A percentile compares a stretch with the other conserved stretches of the same genome.
Conservation (phyloP, 2,888 invertebrate species). For the Trachelus iudaicus region DNA sequence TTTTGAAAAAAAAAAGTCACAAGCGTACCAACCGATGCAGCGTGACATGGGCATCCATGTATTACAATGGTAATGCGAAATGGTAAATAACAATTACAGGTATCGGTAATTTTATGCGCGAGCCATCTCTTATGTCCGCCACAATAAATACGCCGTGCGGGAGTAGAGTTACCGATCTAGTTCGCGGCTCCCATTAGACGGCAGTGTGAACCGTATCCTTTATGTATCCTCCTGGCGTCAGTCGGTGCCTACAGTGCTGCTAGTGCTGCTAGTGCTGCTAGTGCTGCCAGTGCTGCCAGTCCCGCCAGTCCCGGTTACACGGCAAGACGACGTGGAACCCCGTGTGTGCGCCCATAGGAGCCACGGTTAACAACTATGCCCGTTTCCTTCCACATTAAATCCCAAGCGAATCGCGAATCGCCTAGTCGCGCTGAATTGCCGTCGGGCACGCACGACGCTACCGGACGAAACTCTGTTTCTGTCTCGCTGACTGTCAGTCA, state of each 20-base stretch:
- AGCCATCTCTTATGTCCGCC: conserved; percentile 52
- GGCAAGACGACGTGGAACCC: conserved; percentile 1
- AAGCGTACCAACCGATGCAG: no score
- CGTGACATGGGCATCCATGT: no score
- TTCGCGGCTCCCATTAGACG: conserved; percentile 54
- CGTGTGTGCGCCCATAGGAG: conserved; percentile 16
- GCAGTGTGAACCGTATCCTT: conserved; percentile 55
- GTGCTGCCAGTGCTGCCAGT: no score
- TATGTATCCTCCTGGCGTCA: conserved; percentile 31
- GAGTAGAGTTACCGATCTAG: conserved; percentile 48
- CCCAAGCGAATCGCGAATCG: conserved; percentile 44
- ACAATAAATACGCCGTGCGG: conserved; percentile 47
- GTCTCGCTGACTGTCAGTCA: neutral
- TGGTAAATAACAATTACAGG: conserved; percentile 50
- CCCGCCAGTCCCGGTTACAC: no score
- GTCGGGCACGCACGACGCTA: conserved; percentile 49
- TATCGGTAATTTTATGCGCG: conserved; percentile 57
- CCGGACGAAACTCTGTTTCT: neutral
- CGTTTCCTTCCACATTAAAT: conserved; percentile 58
- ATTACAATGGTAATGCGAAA: no score
- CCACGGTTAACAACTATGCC: conserved; percentile 43
- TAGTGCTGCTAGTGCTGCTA: no score
- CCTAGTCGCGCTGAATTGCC: conserved; percentile 52
- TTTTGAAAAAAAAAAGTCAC: no score
- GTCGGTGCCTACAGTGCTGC: neutral